These are phyloP conservation scores for Chauna torquata DNA, from an alignment of 2,113 vertebrate species.

Conservation along the genomic window DNA sequence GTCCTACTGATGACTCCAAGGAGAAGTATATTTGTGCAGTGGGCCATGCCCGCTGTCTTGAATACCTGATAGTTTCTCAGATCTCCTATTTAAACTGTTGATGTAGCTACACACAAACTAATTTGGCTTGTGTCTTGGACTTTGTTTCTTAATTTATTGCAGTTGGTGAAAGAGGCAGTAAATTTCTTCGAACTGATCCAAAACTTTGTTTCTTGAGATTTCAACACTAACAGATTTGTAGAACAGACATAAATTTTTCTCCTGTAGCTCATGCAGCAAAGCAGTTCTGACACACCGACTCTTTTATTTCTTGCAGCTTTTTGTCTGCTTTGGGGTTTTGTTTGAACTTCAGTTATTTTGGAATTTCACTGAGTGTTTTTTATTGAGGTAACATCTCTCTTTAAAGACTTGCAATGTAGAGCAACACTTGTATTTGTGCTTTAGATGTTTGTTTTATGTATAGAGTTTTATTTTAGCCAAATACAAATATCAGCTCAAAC, in stretches of 20 bases:
- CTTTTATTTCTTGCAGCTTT: neutral
- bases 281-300: neutral
- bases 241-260: neutral
- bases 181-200: neutral
- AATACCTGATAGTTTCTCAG: neutral
- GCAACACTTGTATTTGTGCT: neutral
- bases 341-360: neutral
- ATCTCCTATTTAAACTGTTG: neutral
- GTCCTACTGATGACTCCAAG: neutral
- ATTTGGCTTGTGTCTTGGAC: neutral
- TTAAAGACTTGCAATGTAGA: neutral
- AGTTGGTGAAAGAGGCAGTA: neutral
- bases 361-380: neutral
- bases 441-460: neutral
- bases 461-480: neutral
- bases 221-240: neutral
- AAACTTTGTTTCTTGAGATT: neutral
- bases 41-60: neutral
- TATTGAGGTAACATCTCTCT: neutral
- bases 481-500: neutral
- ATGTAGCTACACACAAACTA: neutral
- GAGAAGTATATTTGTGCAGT: neutral
- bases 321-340: neutral
- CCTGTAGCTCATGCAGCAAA: neutral
- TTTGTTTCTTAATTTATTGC: neutral